Percentiles rank a stretch among this genome's conserved stretches.
These are phyloP conservation scores for Drosophila ustulata DNA, from an alignment of 2,888 invertebrate genomes.

Conservation along the genomic window DNA sequence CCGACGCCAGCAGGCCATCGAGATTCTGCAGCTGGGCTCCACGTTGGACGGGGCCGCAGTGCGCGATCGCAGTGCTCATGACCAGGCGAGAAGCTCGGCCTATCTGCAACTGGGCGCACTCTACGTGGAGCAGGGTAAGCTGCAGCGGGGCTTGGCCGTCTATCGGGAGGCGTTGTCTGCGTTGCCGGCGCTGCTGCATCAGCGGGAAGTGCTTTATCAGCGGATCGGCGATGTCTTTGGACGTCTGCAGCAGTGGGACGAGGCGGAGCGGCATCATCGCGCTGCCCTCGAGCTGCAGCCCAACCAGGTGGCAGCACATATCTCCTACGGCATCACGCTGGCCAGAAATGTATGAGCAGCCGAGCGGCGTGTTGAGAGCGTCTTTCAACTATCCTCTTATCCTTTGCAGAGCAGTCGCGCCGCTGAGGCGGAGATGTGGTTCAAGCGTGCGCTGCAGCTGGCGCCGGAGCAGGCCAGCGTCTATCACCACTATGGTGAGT, in stretches of 20 bases:
- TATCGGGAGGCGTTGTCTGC: conserved; percentile 95
- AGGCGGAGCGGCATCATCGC: conserved; percentile 95
- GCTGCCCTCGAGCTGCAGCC: conserved; percentile 93
- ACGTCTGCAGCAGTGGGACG: conserved; percentile 92
- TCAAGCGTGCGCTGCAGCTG: conserved; percentile 92
- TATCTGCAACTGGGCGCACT: conserved; percentile 94
- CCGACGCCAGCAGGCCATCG: conserved; percentile 93
- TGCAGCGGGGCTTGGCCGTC: conserved; percentile 93
- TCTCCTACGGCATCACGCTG: conserved; percentile 95
- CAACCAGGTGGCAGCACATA: conserved; percentile 94
- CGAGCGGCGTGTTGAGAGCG: too few relatives aligned
- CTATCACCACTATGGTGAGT: conserved; percentile 95
- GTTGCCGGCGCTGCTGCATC: conserved; percentile 91
- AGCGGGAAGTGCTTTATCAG: conserved; percentile 88
- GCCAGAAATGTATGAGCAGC: conserved; percentile 91
- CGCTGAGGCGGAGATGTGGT: conserved; percentile 95
- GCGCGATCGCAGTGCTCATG: conserved; percentile 95
- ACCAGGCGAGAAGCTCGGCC: conserved; percentile 94
- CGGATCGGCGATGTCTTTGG: conserved; percentile 95
- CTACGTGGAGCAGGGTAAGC: conserved; percentile 92
- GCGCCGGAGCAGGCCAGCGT: conserved; percentile 94
- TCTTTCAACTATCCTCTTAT: not conserved
- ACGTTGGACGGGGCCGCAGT: conserved; percentile 92
- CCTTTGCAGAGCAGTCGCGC: conserved; percentile 90
- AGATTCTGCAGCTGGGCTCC: conserved; percentile 93